Percentiles rank a stretch among this genome's conserved stretches.
Conservation (phyloP, 2,888 invertebrate species). For the Ornithoptera alexandrae region DNA sequence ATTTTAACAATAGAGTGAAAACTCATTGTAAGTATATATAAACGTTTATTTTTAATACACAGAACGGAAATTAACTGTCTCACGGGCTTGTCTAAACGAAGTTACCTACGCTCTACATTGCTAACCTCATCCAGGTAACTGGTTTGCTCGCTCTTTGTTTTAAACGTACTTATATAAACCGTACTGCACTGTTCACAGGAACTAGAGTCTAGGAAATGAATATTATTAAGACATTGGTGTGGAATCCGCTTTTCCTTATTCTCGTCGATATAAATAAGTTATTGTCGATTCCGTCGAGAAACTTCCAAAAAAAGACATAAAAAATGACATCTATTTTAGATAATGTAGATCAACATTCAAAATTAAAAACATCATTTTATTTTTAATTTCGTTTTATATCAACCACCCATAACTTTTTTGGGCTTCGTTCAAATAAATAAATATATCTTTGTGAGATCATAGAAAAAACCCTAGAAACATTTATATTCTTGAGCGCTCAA, state of each 20-base stretch:
- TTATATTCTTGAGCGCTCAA: not conserved
- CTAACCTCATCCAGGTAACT: constrained; percentile 16
- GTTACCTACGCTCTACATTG: constrained; percentile 11
- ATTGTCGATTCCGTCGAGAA: no score
- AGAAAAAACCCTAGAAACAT: not conserved
- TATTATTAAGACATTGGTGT: not conserved
- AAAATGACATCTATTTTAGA: no score
- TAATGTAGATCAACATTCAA: no score
- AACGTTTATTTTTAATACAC: constrained; percentile 7
- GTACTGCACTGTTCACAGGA: not conserved
- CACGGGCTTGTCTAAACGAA: constrained; percentile 13
- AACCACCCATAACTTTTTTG: no score
- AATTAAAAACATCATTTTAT: no score
- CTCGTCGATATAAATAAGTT: no score
- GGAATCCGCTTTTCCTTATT: not conserved
- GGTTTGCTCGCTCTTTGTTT: constrained; percentile 1
- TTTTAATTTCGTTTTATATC: no score
- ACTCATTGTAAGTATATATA: constrained; percentile 13
- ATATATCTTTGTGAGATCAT: not conserved
- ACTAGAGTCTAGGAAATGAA: not conserved
- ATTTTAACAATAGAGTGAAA: constrained; percentile 6
- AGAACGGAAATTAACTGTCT: constrained; percentile 25
- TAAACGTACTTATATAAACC: not conserved
- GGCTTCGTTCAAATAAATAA: not conserved
- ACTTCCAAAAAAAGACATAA: no score